phyloP scores from a whole-genome alignment of 2,797 vertebrate species.

The Choloepus didactylus region DNA sequence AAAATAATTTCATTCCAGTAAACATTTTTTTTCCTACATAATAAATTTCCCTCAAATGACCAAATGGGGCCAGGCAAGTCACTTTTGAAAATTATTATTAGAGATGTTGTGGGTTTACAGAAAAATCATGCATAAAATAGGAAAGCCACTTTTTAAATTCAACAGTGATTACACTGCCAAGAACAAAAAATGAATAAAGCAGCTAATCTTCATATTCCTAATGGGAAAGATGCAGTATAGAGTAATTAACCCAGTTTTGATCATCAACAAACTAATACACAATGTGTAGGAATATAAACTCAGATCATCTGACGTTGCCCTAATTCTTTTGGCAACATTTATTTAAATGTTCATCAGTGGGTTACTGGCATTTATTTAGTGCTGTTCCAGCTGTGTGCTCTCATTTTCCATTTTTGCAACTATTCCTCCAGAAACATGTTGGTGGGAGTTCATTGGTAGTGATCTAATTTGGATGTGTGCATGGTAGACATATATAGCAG shows the following conservation, averaged over 20 bases:
- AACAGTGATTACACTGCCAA: constrained; percentile 47
- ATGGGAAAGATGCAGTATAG: not conserved
- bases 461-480: not conserved
- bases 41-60: constrained; percentile 50
- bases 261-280: constrained; percentile 35
- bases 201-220: constrained; percentile 8
- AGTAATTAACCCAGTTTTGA: constrained; percentile 68
- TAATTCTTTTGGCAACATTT: constrained; percentile 17
- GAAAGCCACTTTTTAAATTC: constrained; percentile 44
- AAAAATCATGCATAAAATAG: too few species aligned
- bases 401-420: not conserved
- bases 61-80: not conserved
- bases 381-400: not conserved
- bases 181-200: constrained; percentile 52
- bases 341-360: not conserved
- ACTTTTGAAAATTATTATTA: too few species aligned
- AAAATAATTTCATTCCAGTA: not conserved
- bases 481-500: not conserved
- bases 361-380: not conserved
- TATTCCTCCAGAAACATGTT: not conserved
- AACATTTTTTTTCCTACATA: not conserved
- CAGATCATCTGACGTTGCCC: not conserved
- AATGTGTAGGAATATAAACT: not conserved
- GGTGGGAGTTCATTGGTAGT: not conserved
- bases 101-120: too few species aligned